Base-by-base conservation (phyloP, 2,113 vertebrate species). In the Ptychochromis oligacanthus region DNA sequence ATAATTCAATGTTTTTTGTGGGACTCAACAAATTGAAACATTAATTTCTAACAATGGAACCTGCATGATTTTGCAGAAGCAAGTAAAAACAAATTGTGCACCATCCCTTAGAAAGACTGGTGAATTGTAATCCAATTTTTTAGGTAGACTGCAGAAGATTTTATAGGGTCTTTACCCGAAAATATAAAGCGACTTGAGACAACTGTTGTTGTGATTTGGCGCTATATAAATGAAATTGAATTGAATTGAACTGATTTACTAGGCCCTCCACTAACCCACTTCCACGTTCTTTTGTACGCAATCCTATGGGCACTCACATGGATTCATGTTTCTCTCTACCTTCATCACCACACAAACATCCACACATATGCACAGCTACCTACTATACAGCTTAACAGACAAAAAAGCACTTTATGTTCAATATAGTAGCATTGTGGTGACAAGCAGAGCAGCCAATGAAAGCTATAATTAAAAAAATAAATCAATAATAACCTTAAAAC, bases 401-500 rank as follows among this genome's bases (percentile, higher is more conserved):
- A 22, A 64, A 64, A 64, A 20, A 22, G 20, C 34, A 64, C 38
- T 40, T n/a, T 64, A 64, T 85, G 28, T 89, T 76, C 52, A 75
- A 76, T 75, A 52, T 43, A 34, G 13, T 43, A 31, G 24, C 52
- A 74, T 58, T 77, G 40, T 46, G 80, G 79, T 62, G 61, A 88
- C 83, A 60, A 60, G 7, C 36, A 60, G 6, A 36, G 61, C 46
- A 62, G 31, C 43, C 80, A 76, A 87, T 82, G 60, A 67, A 86
- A 67, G 22, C 77, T 80, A 43, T 55, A 64, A 72, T 79, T 4
- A 31, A 64, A 64, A 40, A 12, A 1, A 40, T 22, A 67, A 88
- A 87, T 59, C 74, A 78, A 52, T 26, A 64, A 81, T 74, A 75
- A 74, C 58, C 22, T 62, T 77, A 31, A 49, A 83, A 14, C 78